Percentiles rank a stretch among this genome's conserved stretches.
Conservation (phyloP, 2,797 vertebrate species). For the Zalophus californianus region DNA sequence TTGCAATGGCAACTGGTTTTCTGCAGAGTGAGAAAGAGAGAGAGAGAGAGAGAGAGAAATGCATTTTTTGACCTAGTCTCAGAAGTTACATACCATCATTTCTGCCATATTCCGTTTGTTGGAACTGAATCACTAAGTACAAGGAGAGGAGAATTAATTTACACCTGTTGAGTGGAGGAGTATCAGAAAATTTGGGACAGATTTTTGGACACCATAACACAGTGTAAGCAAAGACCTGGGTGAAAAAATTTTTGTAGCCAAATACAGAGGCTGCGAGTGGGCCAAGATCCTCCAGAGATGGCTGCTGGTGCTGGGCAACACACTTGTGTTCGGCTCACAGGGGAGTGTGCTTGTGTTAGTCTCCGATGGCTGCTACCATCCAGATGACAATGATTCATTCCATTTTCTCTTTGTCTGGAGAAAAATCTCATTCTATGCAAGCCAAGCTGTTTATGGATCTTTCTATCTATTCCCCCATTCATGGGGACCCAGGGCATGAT, state of each 20-base stretch:
- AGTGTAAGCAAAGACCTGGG: constrained; percentile 39
- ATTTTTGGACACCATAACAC: constrained; percentile 29
- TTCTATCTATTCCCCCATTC: constrained; percentile 84
- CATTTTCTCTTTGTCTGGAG: constrained; percentile 80
- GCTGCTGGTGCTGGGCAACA: constrained; percentile 22
- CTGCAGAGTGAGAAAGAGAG: neutral
- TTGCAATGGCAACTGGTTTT: neutral
- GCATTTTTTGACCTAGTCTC: neutral
- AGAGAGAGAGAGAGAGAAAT: neutral
- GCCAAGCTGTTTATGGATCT: constrained; percentile 83
- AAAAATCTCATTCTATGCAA: constrained; percentile 79
- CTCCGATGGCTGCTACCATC: constrained; percentile 60
- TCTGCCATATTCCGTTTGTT: neutral
- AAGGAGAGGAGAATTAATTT: neutral
- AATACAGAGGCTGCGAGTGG: neutral
- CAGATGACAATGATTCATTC: constrained; percentile 78
- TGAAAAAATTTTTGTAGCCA: constrained; percentile 23
- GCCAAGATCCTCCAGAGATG: neutral
- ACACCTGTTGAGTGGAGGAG: neutral
- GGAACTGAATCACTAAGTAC: neutral
- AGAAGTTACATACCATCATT: neutral
- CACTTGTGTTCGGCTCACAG: neutral
- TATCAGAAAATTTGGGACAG: neutral
- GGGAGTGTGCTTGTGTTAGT: neutral
- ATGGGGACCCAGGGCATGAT: constrained; percentile 81